Evolutionary conservation across 2,797 vertebrate species (phyloP).

Genomic region (Podarcis lilfordi): DNA sequence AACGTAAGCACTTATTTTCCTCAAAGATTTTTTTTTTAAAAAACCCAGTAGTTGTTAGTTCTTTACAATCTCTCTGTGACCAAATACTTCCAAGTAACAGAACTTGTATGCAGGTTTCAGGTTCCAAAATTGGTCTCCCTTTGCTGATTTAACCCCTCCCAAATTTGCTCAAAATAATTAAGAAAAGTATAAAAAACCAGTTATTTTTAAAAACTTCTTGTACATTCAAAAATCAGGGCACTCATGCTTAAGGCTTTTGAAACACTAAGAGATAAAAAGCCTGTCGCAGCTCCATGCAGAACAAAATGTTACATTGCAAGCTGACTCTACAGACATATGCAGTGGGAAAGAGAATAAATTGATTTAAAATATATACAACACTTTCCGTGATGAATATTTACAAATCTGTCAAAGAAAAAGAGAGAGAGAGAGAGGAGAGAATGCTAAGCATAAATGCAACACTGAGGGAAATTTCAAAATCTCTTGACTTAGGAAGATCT

Average conservation of each 20-base stretch:
- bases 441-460: conserved; percentile 16
- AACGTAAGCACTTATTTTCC: conserved; percentile 45
- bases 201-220: conserved; percentile 59
- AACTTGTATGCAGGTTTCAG: not conserved
- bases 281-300: conserved; percentile 78
- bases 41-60: conserved; percentile 16
- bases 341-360: conserved; percentile 70
- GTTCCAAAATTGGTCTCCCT: conserved; percentile 39
- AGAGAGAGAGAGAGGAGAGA: not conserved
- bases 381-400: conserved; percentile 73
- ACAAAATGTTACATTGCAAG: conserved; percentile 74
- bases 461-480: not conserved
- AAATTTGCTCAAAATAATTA: conserved; percentile 49
- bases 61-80: conserved; percentile 40
- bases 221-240: conserved; percentile 77
- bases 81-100: conserved; percentile 26
- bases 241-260: conserved; percentile 81
- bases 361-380: conserved; percentile 78
- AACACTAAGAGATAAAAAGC: conserved; percentile 74
- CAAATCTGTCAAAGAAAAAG: conserved; percentile 57
- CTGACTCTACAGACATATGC: conserved; percentile 73
- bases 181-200: conserved; percentile 66
- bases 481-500: not conserved
- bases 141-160: conserved; percentile 20
- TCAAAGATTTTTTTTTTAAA: conserved; percentile 26